Base-by-base conservation (phyloP, 2,888 invertebrate genomes). In the Callosobruchus maculatus region DNA sequence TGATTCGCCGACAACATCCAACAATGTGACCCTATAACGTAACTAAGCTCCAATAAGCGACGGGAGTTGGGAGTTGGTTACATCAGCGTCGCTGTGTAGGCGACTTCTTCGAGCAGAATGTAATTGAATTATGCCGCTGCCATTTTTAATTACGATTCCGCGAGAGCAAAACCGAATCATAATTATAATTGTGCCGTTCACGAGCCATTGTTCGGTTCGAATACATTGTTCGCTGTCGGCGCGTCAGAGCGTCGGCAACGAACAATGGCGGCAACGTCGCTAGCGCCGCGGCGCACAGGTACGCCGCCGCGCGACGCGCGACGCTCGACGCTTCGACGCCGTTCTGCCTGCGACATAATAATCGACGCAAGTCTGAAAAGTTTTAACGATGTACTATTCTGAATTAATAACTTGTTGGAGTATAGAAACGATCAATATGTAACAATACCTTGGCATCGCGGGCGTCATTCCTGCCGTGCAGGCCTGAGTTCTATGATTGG, bases 321-420 rank as follows among this genome's bases (percentile, higher is more conserved):
- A 30, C 30, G 49, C 49, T 49, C 18, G 49, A 3, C 49, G 49
- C 49, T 1, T 49, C 13, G 49, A 5, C 49, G 49, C 49, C 13
- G 49, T 49, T 49, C 49, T 49, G 49, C 13, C 49, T 7, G 49
- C 49, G 13, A 49, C 82, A 80, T 80, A 80, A 84, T 83, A 85
- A 85, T 85, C 82, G 82, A 83, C 83, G 84, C 85, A 84, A 86
- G 86, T 86, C 85, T 86, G 85, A 86, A 86, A 86, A 85, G 85
- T 85, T 86, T 86, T 86, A 86, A 86, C 86, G 86, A 86, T 84
- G 85, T 49, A 49, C 49, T 86, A 86, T 85, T 84, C 82, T 85
- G 83, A 82, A 85, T 85, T 86, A 86, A 86, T 86, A 86, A 85
- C 85, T 85, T 85, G 85, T 83, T 82, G 82, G 82, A 83, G 84